Conservation (phyloP, 2,113 vertebrate genomes). For the Pomatostomus ruficeps region DNA sequence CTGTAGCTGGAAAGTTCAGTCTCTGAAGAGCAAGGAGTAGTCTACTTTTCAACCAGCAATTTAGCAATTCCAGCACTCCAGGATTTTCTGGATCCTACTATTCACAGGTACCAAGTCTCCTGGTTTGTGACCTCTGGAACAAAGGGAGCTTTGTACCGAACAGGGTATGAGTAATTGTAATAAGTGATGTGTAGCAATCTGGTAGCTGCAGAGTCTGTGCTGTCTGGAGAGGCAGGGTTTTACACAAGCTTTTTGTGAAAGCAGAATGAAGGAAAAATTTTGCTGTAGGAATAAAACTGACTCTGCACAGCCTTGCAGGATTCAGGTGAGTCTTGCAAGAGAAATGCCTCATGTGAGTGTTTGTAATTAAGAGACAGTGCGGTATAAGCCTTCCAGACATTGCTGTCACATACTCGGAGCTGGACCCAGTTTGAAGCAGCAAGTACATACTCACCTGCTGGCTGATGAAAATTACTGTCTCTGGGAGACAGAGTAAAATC, state of each 20-base stretch:
- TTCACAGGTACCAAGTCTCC: background rate
- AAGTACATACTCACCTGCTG: slow-evolving; percentile 52
- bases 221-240: background rate
- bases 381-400: slow-evolving; percentile 8
- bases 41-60: background rate
- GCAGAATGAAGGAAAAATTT: background rate
- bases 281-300: background rate
- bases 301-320: background rate
- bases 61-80: background rate
- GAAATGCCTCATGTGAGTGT: slow-evolving; percentile 1
- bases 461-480: slow-evolving; percentile 62
- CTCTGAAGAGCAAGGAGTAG: background rate
- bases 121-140: background rate
- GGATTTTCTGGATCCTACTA: background rate
- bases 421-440: slow-evolving; percentile 43
- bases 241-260: background rate
- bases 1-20: background rate
- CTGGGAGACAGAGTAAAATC: slow-evolving; percentile 63
- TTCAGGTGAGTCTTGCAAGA: background rate
- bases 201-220: background rate
- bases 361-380: slow-evolving; percentile 42
- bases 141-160: background rate
- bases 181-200: background rate
- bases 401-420: slow-evolving; percentile 12
- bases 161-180: background rate